Conservation (phyloP, 2,888 invertebrate species). For the Oscheius sp. region DNA sequence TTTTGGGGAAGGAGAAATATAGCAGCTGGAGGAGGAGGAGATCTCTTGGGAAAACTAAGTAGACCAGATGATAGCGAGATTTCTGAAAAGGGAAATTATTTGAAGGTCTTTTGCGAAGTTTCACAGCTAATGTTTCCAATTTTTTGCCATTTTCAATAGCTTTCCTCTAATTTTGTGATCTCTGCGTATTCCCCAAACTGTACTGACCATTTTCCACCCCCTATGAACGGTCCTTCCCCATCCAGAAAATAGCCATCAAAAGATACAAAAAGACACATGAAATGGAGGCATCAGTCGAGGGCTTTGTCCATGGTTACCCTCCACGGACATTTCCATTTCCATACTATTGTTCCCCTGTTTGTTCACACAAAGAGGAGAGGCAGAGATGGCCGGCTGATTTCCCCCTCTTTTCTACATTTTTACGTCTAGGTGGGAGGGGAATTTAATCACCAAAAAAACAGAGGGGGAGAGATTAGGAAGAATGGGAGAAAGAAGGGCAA, state of each 20-base stretch:
- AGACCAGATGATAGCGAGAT: background rate
- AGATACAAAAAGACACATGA: no score
- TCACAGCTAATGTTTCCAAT: no score
- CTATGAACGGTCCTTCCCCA: no score
- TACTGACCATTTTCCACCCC: no score
- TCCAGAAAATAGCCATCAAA: no score
- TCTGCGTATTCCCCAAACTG: background rate
- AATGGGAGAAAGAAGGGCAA: no score
- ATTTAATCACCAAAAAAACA: background rate
- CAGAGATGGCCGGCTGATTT: background rate
- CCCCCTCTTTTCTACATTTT: background rate
- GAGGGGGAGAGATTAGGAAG: background rate
- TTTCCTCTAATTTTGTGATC: background rate
- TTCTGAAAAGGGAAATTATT: no score
- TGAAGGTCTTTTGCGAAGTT: no score
- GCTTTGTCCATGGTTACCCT: background rate
- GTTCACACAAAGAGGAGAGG: constrained; percentile 12
- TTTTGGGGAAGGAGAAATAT: no score
- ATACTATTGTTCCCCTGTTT: constrained; percentile 28
- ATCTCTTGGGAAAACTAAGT: constrained; percentile 2
- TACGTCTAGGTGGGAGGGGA: background rate
- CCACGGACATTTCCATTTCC: constrained; percentile 26
- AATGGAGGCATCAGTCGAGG: no score
- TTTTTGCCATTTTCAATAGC: no score
- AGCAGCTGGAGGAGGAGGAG: background rate